Conservation (phyloP, 1,140 invertebrate species). For the Trichonephila clavata region DNA sequence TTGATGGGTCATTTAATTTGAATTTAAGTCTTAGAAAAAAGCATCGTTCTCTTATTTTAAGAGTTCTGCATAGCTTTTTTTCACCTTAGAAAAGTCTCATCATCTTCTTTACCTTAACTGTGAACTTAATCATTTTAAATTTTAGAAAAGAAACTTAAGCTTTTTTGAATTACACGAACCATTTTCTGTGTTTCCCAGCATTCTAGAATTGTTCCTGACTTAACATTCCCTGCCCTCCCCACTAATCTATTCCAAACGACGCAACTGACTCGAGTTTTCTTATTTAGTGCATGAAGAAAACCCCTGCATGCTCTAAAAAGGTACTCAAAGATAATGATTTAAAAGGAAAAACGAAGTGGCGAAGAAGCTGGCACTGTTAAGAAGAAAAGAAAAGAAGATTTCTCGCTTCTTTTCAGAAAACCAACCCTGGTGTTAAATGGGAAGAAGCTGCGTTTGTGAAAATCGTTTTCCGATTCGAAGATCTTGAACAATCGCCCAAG, state of each 20-base stretch:
- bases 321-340: constrained; percentile 45
- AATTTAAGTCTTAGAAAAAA: too few species aligned
- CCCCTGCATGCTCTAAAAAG: background rate
- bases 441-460: constrained; percentile 30
- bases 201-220: background rate
- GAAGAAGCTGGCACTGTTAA: background rate
- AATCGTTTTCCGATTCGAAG: constrained; percentile 57
- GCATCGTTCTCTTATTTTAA: too few species aligned
- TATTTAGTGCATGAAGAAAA: background rate
- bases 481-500: constrained; percentile 10
- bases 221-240: background rate
- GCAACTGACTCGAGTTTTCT: constrained; percentile 2
- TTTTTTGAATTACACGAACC: background rate
- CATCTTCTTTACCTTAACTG: background rate
- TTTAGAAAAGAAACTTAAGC: background rate
- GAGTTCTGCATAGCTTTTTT: too few species aligned
- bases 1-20: too few species aligned
- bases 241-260: constrained; percentile 12
- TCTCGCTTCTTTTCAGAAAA: background rate
- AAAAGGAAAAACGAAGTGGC: constrained; percentile 5
- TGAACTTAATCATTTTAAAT: background rate
- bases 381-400: background rate
- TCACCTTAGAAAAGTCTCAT: too few species aligned
- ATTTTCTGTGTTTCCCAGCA: constrained; percentile 14
- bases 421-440: constrained; percentile 52